These are phyloP conservation scores for Antheraea assamensis DNA, from an alignment of 2,888 invertebrate genomes.

Conservation along the genomic window DNA sequence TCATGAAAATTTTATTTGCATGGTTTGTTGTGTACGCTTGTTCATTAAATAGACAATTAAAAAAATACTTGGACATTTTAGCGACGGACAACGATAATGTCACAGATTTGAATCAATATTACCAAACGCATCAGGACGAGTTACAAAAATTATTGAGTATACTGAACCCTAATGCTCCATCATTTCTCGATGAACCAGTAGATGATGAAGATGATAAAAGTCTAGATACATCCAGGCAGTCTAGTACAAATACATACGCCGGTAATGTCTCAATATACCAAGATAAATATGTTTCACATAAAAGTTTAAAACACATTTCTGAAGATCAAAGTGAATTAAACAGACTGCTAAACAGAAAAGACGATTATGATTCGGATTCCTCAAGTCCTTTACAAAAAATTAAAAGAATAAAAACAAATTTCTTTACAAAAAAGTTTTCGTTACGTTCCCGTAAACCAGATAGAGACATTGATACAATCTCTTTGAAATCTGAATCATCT, in stretches of 20 bases:
- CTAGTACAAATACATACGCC: slow-evolving; percentile 59
- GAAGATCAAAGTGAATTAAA: slow-evolving; percentile 74
- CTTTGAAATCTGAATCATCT: slow-evolving; percentile 77
- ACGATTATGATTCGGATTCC: slow-evolving; percentile 68
- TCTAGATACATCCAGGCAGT: slow-evolving; percentile 51
- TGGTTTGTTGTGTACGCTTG: slow-evolving; percentile 71
- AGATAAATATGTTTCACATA: slow-evolving; percentile 62
- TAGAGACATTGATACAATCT: slow-evolving; percentile 77
- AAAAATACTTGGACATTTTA: slow-evolving; percentile 84
- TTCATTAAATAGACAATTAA: slow-evolving; percentile 66
- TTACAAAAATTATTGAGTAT: slow-evolving; percentile 64
- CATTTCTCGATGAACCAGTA: slow-evolving; percentile 60
- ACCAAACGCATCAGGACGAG: slow-evolving; percentile 69
- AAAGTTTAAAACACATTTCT: slow-evolving; percentile 64
- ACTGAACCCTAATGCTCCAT: slow-evolving; percentile 65
- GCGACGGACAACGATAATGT: slow-evolving; percentile 74
- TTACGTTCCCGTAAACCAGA: slow-evolving; percentile 81
- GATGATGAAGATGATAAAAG: slow-evolving; percentile 72
- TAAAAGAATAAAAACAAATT: slow-evolving; percentile 83
- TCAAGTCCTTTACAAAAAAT: slow-evolving; percentile 79
- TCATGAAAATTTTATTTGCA: slow-evolving; percentile 71
- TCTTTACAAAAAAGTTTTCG: slow-evolving; percentile 84
- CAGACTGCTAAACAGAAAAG: slow-evolving; percentile 80
- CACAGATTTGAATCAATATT: slow-evolving; percentile 68
- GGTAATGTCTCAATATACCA: slow-evolving; percentile 67